Conservation (phyloP, 2,797 vertebrate species). For the Benthosema pterotum region DNA sequence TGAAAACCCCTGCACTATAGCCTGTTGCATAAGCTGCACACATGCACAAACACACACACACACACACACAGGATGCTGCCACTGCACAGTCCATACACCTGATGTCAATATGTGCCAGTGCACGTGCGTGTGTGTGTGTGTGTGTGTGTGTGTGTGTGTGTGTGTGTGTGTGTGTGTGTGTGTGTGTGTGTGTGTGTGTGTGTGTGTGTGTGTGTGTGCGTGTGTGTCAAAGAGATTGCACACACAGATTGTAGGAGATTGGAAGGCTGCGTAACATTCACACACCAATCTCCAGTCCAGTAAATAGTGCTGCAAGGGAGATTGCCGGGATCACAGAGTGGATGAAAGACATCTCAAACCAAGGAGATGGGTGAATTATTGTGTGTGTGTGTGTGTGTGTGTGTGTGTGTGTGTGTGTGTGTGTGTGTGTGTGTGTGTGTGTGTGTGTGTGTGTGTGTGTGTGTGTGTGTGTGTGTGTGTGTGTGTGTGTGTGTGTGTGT, state of each 20-base stretch:
- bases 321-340: neutral
- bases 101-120: no score
- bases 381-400: neutral
- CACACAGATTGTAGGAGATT: neutral
- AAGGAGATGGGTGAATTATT: neutral
- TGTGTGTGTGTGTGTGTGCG: no score
- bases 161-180: no score
- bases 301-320: neutral
- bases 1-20: no score
- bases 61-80: neutral
- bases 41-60: neutral
- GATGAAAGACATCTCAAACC: neutral
- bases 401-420: conserved; percentile 11
- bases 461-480: neutral
- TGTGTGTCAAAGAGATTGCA: neutral
- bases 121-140: no score
- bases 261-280: conserved; percentile 4
- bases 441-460: conserved; percentile 4
- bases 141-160: no score
- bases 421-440: conserved; percentile 8
- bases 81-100: neutral
- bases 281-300: neutral
- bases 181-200: no score
- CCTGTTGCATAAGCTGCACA: no score
- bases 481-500: neutral